Conservation (phyloP, 2,888 invertebrate genomes). For the Caenorhabditis doughertyi region DNA sequence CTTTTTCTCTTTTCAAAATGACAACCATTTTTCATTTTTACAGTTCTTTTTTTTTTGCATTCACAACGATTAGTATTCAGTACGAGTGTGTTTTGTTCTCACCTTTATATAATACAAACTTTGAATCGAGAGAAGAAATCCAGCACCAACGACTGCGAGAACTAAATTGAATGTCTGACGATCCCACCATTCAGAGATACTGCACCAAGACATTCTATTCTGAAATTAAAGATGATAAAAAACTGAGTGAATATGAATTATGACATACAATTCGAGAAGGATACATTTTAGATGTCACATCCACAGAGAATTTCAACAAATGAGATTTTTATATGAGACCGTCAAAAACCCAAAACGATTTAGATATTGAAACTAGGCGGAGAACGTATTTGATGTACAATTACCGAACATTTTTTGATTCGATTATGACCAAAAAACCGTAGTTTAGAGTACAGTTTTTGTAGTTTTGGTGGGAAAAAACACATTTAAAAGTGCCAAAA, state of each 20-base stretch:
- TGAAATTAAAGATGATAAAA: not conserved
- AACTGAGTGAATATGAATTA: not conserved
- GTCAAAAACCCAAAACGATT: slow-evolving; percentile 24
- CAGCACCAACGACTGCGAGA: slow-evolving; percentile 48
- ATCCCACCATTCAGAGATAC: too few species aligned
- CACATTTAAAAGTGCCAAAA: not conserved
- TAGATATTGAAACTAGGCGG: slow-evolving; percentile 1
- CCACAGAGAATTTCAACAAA: too few species aligned
- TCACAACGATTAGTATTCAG: slow-evolving; percentile 13
- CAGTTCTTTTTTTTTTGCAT: slow-evolving; percentile 27
- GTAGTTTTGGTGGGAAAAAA: not conserved
- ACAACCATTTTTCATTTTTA: slow-evolving; percentile 15
- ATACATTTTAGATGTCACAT: not conserved
- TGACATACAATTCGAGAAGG: slow-evolving; percentile 9
- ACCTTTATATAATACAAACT: slow-evolving; percentile 64
- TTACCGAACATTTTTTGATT: slow-evolving; percentile 11
- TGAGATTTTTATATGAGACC: slow-evolving; percentile 28
- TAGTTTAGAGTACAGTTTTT: slow-evolving; percentile 3
- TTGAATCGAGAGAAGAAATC: slow-evolving; percentile 48
- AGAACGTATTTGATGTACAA: not conserved
- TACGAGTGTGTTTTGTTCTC: not conserved
- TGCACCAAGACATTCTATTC: slow-evolving; percentile 51
- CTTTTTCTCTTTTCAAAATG: not conserved
- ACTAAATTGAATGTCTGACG: slow-evolving; percentile 46
- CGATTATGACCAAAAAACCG: slow-evolving; percentile 17